Evolutionary conservation across 92 coral and sea anemone species (phyloP).

Genomic region (Zoanthus sociatus): DNA sequence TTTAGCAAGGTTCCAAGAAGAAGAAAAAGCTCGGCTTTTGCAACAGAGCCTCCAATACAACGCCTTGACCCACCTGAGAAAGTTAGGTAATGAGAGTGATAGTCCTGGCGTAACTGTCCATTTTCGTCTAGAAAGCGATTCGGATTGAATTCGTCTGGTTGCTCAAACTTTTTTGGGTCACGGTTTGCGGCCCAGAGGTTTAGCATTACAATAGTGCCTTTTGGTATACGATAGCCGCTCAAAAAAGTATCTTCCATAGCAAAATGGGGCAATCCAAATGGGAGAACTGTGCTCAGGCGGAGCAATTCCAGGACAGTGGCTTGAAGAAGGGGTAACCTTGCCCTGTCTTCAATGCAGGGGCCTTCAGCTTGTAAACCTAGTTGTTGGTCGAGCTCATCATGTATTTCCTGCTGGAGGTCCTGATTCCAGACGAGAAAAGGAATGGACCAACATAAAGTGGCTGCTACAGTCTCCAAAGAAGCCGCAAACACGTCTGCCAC

Average conservation of each 20-base stretch:
- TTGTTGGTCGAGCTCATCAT: conserved; percentile 76
- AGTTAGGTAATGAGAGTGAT: conserved; percentile 70
- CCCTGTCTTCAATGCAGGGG: conserved; percentile 75
- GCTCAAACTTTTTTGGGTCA: conserved; percentile 78
- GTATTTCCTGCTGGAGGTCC: conserved; percentile 75
- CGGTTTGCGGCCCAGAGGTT: conserved; percentile 96
- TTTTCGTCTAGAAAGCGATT: conserved; percentile 80
- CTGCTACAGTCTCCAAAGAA: conserved; percentile 78
- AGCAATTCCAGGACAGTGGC: conserved; percentile 90
- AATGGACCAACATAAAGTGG: conserved; percentile 81
- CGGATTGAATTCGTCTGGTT: conserved; percentile 83
- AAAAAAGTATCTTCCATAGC: conserved; percentile 81
- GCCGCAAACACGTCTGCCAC: conserved; percentile 85
- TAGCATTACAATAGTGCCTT: conserved; percentile 82
- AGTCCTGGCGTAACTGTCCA: conserved; percentile 70
- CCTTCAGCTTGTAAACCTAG: conserved; percentile 66
- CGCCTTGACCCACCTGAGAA: conserved; percentile 87
- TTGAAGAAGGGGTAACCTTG: conserved; percentile 83
- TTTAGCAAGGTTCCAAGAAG: conserved; percentile 82
- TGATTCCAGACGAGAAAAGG: conserved; percentile 73
- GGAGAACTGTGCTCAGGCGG: conserved; percentile 76
- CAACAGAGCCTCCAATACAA: conserved; percentile 88
- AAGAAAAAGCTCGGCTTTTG: conserved; percentile 84
- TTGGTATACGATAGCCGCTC: conserved; percentile 80
- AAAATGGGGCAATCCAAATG: conserved; percentile 89